Base-by-base conservation (phyloP, 2,888 invertebrate species). In the Malthinus flaveolus region DNA sequence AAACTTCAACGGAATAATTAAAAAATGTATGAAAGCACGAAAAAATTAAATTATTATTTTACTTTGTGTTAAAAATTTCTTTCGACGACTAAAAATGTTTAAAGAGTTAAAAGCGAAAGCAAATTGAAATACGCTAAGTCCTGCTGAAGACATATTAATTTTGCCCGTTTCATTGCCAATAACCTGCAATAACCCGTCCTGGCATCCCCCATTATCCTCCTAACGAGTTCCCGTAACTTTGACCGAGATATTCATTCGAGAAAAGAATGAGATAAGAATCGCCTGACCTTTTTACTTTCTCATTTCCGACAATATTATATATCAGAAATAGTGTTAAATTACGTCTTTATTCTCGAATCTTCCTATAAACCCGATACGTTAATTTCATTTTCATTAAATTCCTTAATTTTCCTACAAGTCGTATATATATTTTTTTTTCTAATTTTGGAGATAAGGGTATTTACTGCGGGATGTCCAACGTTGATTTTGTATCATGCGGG, bases 201-300 rank as follows among this genome's bases (percentile, higher is more conserved):
- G 67, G 68, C 58, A 59, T 67, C 71, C 71, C 68, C 73, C 68
- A 75, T 75, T 74, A 75, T 74, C 74, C 70, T 69, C 68, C 71
- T 75, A 75, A 68, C 67, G 68, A 75, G 73, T 75, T 75, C 73
- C 70, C 72, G 71, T 74, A 75, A 75, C 75, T 75, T 75, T 75
- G 75, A 75, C 75, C 75, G 71, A 75, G 75, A 75, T 75, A 75
- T 74, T 71, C 72, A 71, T 71, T 69, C 72, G 69, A 66, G 70
- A 71, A 70, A 74, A 71, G 71, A 73, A 73, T 68, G 70, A 75
- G 74, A 75, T 75, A 74, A 75, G 74, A 75, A 74, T 75, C 73
- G 74, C 74, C 75, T 75, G 69, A 71, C 69, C 70, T 68, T 72
- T 71, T 67, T 68, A 69, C 67, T 67, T 68, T 67, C 60, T 63